A percentile compares a stretch with the other conserved stretches of the same genome.
Evolutionary conservation across 37 sponge, comb jelly and placozoan species (phyloP).

Genomic region (Corticium candelabrum): DNA sequence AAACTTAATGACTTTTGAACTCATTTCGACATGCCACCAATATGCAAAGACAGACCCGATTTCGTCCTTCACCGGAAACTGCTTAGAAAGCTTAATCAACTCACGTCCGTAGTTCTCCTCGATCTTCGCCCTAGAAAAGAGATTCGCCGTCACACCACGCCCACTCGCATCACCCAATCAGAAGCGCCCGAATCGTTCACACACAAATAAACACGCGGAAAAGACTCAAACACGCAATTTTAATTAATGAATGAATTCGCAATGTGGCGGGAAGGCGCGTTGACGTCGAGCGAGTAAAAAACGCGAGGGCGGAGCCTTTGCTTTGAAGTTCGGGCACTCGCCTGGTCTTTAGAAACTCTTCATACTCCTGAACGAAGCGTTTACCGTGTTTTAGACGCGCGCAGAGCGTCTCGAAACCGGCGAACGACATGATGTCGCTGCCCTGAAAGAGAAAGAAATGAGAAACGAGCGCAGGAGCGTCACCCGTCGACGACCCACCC

Average conservation of each 20-base stretch:
- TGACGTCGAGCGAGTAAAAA: no score
- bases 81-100: conserved; percentile 41
- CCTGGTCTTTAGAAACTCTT: not conserved
- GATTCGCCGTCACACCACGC: no score
- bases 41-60: conserved; percentile 79
- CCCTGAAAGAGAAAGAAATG: not conserved
- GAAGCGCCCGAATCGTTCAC: no score
- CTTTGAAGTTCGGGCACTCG: not conserved
- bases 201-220: no score
- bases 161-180: no score
- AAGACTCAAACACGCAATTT: no score
- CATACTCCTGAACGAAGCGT: not conserved
- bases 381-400: not conserved
- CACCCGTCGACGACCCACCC: no score
- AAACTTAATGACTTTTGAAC: no score
- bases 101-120: conserved; percentile 71
- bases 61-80: conserved; percentile 60
- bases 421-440: not conserved
- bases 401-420: conserved; percentile 1
- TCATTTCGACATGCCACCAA: no score
- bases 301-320: not conserved
- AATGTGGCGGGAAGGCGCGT: no score
- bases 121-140: conserved; percentile 43
- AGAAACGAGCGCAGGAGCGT: not conserved
- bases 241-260: no score